phyloP scores from a whole-genome alignment of 2,797 vertebrate species.

The Tapirus indicus region DNA sequence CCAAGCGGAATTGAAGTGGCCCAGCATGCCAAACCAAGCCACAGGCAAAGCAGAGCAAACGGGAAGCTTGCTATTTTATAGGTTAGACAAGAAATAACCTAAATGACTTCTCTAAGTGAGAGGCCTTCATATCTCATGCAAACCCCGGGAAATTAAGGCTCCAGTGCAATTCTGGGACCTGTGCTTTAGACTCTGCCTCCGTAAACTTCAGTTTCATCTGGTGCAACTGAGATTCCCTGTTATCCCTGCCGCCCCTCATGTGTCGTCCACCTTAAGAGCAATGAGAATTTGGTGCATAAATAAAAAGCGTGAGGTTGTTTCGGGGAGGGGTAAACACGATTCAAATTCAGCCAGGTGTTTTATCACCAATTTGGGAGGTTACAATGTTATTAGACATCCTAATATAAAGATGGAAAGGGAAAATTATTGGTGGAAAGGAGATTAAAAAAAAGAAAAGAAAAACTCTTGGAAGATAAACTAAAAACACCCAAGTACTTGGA shows the following conservation, averaged over 20 bases:
- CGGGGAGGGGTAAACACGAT: conserved; percentile 27
- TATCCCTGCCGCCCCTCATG: conserved; percentile 38
- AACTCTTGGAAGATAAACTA: not conserved
- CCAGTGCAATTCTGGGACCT: conserved; percentile 68
- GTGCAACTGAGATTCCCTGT: not conserved
- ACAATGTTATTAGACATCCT: conserved; percentile 46
- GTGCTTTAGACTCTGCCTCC: conserved; percentile 45
- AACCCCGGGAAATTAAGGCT: conserved; percentile 71
- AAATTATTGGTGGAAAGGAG: not conserved
- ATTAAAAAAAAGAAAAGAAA: not conserved
- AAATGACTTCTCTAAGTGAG: conserved; percentile 64
- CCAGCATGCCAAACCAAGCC: conserved; percentile 62
- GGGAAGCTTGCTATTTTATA: conserved; percentile 34
- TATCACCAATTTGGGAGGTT: conserved; percentile 69
- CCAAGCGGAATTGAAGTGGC: conserved; percentile 53
- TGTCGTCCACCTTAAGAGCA: conserved; percentile 38
- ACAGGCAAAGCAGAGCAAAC: conserved; percentile 62
- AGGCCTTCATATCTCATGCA: conserved; percentile 66
- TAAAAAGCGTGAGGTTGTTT: conserved; percentile 55
- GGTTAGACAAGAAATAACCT: conserved; percentile 20
- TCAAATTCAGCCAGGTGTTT: conserved; percentile 70
- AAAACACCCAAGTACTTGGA: conserved; percentile 1
- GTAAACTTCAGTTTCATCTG: conserved; percentile 61
- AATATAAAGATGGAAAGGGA: conserved; percentile 31
- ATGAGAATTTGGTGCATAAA: conserved; percentile 55